Evolutionary conservation across 2,797 vertebrate genomes (phyloP), one percentile per base, ranked within the genome.

Genomic region (Galago senegalensis): DNA sequence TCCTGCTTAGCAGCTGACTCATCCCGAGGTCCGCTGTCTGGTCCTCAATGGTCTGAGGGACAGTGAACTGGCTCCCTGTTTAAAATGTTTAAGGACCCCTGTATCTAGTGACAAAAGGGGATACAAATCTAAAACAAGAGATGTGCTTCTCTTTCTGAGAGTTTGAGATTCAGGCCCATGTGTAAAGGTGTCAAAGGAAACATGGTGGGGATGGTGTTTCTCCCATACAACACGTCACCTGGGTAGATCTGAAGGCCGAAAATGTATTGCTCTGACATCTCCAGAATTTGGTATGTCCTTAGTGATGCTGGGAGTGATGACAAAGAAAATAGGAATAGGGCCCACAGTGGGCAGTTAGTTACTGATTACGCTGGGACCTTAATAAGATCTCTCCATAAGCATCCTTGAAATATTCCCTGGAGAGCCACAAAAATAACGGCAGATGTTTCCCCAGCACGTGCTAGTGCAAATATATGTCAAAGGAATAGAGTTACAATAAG

Each of bases 401-500:
- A 80, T 80, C 25, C 25, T 76, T 83, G 34, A 46, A 85, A 70
- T 69, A 70, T 53, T 31, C 4, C 23, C 11, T 18, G 18, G 6
- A 40, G 27, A 79, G n/a, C 84, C 89, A 81, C 27, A 73, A 21
- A 94, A 84, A 43, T 37, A 63, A 80, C 87, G 23, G 29, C 20
- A 67, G 8, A 31, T 29, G 56, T 37, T 56, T 3, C 27, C 13
- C 18, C n/a, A 37, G 3, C 27, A 37, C n/a, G 34, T 85, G 5
- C 5, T 75, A 2, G 18, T 87, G 20, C 7, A 4, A 0, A 11
- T 27, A 70, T 65, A 67, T 23, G 25, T 46, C 85, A 72, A 81
- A 61, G 58, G 21, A 72, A 23, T 34, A 56, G 49, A 53, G 49
- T 53, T 53, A 14, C 14, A 49, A 49, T 13, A 49, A 86, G 65